Evolutionary conservation across 2,797 vertebrate species (phyloP).

Genomic region (Nyctalus aviator): DNA sequence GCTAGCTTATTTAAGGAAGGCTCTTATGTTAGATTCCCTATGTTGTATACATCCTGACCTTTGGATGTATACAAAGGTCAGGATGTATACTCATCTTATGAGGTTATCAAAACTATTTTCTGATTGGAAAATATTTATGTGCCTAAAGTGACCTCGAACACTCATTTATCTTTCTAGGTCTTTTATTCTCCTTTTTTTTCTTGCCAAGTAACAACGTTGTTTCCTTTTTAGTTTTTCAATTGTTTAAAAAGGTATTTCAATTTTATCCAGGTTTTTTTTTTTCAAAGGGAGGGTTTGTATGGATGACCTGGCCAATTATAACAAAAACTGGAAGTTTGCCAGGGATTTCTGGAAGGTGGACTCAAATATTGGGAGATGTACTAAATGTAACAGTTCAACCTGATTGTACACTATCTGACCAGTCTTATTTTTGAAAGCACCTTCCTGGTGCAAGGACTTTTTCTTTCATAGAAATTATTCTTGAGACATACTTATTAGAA

Average conservation of each 20-base stretch:
- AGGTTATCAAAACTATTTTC: not conserved
- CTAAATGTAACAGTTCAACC: not conserved
- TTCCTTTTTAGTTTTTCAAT: not conserved
- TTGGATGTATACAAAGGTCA: no score
- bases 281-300: not conserved
- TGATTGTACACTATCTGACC: not conserved
- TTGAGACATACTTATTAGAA: not conserved
- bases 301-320: not conserved
- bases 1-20: not conserved
- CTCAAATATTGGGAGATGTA: not conserved
- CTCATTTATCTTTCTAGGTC: not conserved
- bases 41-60: not conserved
- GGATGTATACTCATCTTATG: not conserved
- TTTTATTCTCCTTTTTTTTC: constrained; percentile 1
- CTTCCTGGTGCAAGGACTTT: not conserved
- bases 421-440: not conserved
- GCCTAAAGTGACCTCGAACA: not conserved
- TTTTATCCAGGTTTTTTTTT: not conserved
- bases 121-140: constrained; percentile 27
- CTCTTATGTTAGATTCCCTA: not conserved
- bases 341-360: not conserved
- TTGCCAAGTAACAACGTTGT: not conserved
- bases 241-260: not conserved
- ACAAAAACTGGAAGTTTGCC: not conserved
- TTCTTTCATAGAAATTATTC: not conserved